Percentiles rank a stretch among this genome's conserved stretches.
Conservation (phyloP, 2,113 vertebrate genomes). For the Sardina pilchardus region DNA sequence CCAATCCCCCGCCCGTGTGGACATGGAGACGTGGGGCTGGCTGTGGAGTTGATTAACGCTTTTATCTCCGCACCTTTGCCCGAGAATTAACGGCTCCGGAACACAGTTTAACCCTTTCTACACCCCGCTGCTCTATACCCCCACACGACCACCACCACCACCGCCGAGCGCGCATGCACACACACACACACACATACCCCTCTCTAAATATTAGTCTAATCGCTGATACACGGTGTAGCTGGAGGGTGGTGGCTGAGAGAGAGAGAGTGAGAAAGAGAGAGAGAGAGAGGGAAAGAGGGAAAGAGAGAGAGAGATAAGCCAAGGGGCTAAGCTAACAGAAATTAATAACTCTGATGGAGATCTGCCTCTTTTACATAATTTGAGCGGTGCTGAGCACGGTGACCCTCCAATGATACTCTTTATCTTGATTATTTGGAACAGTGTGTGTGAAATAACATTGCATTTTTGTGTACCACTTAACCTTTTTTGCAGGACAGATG, state of each 20-base stretch:
- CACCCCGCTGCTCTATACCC: constrained; percentile 1
- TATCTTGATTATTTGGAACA: constrained; percentile 57
- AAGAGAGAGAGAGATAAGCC: constrained; percentile 52
- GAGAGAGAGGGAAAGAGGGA: not conserved
- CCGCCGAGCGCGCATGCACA: no score
- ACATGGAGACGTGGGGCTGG: constrained; percentile 44
- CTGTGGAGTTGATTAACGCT: constrained; percentile 72
- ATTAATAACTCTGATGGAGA: constrained; percentile 63
- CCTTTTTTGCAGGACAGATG: constrained; percentile 35
- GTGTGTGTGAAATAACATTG: constrained; percentile 38
- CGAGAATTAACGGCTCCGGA: constrained; percentile 42
- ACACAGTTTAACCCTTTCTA: constrained; percentile 41
- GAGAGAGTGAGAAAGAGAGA: not conserved
- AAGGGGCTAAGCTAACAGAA: constrained; percentile 59
- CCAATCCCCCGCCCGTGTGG: constrained; percentile 31
- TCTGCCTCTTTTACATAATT: constrained; percentile 56
- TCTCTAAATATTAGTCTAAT: constrained; percentile 61
- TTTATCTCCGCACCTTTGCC: constrained; percentile 59
- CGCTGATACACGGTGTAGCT: constrained; percentile 45
- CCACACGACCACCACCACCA: constrained; percentile 34
- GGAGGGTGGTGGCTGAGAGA: constrained; percentile 16
- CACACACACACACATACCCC: constrained; percentile 37
- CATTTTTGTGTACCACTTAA: constrained; percentile 51
- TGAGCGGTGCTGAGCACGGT: constrained; percentile 39
- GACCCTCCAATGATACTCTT: constrained; percentile 50